Conservation (phyloP, 2,888 invertebrate genomes). For the Aporophyla nigra region DNA sequence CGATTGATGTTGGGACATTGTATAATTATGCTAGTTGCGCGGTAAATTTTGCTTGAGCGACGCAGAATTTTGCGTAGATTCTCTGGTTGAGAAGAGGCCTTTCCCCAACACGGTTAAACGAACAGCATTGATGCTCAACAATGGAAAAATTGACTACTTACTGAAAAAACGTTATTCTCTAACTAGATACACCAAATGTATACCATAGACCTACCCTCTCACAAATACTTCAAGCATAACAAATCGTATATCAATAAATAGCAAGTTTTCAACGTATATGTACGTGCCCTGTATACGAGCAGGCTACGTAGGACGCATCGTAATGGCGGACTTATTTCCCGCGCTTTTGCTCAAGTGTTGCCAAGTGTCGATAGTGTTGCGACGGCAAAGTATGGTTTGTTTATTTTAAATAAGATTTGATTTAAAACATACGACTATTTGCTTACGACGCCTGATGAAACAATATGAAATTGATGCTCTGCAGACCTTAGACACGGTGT, state of each 20-base stretch:
- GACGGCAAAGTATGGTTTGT: slow-evolving; percentile 6
- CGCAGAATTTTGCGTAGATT: too few species aligned
- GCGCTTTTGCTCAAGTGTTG: slow-evolving; percentile 65
- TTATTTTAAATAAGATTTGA: neutral
- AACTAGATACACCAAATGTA: neutral
- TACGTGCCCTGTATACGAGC: slow-evolving; percentile 59
- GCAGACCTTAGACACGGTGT: too few species aligned
- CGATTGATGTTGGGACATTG: too few species aligned
- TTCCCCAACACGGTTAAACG: too few species aligned
- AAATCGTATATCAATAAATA: slow-evolving; percentile 75
- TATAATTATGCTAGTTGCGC: too few species aligned
- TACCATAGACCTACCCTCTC: slow-evolving; percentile 1
- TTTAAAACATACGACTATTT: neutral
- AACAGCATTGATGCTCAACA: too few species aligned
- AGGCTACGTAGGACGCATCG: slow-evolving; percentile 79
- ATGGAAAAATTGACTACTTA: too few species aligned
- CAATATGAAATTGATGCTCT: too few species aligned
- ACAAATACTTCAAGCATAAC: slow-evolving; percentile 54
- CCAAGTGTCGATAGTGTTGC: slow-evolving; percentile 59
- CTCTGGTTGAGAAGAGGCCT: too few species aligned
- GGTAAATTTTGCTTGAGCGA: too few species aligned
- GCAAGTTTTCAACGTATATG: slow-evolving; percentile 72
- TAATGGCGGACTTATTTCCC: slow-evolving; percentile 84
- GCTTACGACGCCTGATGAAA: too few species aligned
- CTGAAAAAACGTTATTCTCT: neutral